Base-by-base conservation (phyloP, 2,888 invertebrate genomes). In the Diloba caeruleocephala region DNA sequence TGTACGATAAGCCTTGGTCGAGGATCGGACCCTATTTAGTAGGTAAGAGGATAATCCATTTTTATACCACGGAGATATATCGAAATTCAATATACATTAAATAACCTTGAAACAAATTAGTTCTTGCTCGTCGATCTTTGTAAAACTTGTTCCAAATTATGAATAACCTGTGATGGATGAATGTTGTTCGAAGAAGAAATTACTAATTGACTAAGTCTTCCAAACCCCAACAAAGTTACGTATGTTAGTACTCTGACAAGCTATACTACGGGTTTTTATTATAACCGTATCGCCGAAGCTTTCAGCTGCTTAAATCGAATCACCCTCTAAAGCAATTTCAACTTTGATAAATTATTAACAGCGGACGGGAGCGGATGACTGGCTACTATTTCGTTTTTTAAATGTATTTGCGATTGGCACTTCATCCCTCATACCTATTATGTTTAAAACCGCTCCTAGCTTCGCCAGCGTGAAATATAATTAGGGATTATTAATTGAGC, bases 1-100 rank as follows among this genome's bases (percentile, higher is more conserved):
- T 97, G 5, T 97, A 97, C 81, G 97, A 97, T 85, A 97, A 97
- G 76, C 97, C 97, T 6, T 97, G 97, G 97, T 94, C 96, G 59
- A 94, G 97, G 74, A 95, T 97, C 15, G 97, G 97, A 6, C 96
- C 97, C 7, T 97, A 97, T 83, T 94, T 97, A 77, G 92, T 97
- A 39, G 97, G 97, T 95, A 84, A 93, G 91, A 75, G 19, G 13
- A 57, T 19, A 29, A 5, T 12, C 41, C 13, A 33, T 29, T 41
- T 2, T 37, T 12, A 33, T 45, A 41, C 31, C 10, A 45, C 0
- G 3, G 21, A 43, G 17, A 49, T 41, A 13, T 32, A 43, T 12
- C 8, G 9, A 9, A 25, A 49, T 45, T 43, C 21, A 41, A 39
- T 46, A 39, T 19, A 53, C 34, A 1, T 8, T 1, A 29, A 9